phyloP scores from a whole-genome alignment of 2,888 invertebrate genomes.

The Cheiracanthium punctorium region DNA sequence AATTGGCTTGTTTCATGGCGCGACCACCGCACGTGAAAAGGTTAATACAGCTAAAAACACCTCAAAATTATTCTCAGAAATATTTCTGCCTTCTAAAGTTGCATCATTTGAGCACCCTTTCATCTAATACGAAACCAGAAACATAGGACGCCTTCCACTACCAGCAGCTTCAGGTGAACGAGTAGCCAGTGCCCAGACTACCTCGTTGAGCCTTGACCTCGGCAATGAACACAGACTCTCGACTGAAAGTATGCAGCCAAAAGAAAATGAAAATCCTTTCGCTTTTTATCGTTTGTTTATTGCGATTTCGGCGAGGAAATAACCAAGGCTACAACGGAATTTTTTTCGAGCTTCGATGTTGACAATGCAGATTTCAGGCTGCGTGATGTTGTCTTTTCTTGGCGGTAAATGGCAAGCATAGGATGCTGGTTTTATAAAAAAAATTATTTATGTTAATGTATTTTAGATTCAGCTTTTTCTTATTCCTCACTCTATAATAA shows the following conservation, averaged over 20 bases:
- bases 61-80: too few species aligned
- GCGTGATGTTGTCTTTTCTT: too few species aligned
- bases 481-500: too few species aligned
- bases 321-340: background rate
- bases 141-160: background rate
- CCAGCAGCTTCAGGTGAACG: background rate
- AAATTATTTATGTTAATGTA: too few species aligned
- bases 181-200: constrained; percentile 54
- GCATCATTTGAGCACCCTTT: too few species aligned
- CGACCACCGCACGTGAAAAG: too few species aligned
- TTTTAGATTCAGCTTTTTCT: too few species aligned
- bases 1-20: too few species aligned
- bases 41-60: too few species aligned
- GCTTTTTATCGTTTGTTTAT: constrained; percentile 29
- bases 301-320: background rate
- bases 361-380: background rate
- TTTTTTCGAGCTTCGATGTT: background rate
- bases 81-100: too few species aligned
- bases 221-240: constrained; percentile 28
- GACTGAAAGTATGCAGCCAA: constrained; percentile 30
- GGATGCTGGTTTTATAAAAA: too few species aligned
- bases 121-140: background rate
- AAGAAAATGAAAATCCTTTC: background rate
- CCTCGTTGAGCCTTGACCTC: constrained; percentile 48
- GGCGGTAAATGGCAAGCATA: too few species aligned